Conservation (phyloP, 2,888 invertebrate species). For the Troilus luridus region DNA sequence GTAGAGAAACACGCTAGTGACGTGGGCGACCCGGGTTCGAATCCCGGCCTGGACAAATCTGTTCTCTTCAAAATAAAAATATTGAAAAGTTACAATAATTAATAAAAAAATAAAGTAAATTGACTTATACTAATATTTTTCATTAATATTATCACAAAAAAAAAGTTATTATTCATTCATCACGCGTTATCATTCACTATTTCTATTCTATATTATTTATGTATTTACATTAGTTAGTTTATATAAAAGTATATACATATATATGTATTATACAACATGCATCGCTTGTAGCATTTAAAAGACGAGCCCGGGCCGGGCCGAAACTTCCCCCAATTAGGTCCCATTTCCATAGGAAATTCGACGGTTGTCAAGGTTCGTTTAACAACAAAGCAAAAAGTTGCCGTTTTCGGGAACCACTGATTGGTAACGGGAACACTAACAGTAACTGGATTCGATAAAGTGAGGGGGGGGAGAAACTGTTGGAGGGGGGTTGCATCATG, state of each 20-base stretch:
- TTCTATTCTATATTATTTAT: not conserved
- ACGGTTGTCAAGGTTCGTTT: conserved; percentile 36
- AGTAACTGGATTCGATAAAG: not conserved
- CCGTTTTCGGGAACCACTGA: conserved; percentile 12
- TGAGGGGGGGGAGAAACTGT: too few relatives aligned
- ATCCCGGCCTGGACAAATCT: too few relatives aligned
- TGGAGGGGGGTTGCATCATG: not conserved
- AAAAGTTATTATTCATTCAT: too few relatives aligned
- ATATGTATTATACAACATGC: not conserved
- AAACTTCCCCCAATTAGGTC: not conserved
- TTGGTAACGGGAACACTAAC: not conserved
- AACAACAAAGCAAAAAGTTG: conserved; percentile 50
- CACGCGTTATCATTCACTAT: too few relatives aligned
- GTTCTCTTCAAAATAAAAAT: too few relatives aligned
- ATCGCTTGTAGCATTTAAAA: not conserved
- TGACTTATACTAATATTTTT: too few relatives aligned
- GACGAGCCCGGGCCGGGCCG: not conserved
- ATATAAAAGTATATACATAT: too few relatives aligned
- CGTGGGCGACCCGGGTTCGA: too few relatives aligned
- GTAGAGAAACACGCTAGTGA: too few relatives aligned
- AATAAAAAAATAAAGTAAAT: too few relatives aligned
- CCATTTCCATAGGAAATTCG: conserved; percentile 29
- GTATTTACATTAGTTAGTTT: not conserved
- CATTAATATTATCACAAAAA: too few relatives aligned
- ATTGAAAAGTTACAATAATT: too few relatives aligned